phyloP scores from a whole-genome alignment of 2,888 invertebrate genomes.

The Chloroclystis v-ata region DNA sequence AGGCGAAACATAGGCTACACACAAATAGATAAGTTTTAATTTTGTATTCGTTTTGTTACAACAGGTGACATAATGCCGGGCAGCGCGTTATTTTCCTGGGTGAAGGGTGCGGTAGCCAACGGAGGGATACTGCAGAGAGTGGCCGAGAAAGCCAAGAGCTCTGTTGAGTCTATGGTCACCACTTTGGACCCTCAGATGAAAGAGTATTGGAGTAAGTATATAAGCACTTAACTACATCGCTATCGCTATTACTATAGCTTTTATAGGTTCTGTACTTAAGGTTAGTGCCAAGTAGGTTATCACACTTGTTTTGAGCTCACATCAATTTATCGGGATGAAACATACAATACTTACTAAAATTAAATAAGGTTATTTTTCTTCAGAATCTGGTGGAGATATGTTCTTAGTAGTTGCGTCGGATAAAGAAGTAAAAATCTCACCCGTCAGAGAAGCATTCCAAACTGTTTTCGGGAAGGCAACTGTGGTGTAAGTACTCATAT shows the following conservation, averaged over 20 bases:
- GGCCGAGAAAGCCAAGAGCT: constrained; percentile 86
- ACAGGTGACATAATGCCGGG: constrained; percentile 77
- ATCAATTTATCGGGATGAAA: too few species aligned
- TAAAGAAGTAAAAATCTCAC: constrained; percentile 85
- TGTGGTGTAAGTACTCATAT: constrained; percentile 78
- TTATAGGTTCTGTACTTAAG: not conserved
- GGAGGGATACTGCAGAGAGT: constrained; percentile 82
- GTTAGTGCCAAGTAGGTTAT: too few species aligned
- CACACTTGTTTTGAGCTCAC: too few species aligned
- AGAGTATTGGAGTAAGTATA: constrained; percentile 86
- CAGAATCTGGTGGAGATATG: constrained; percentile 89
- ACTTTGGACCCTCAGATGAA: constrained; percentile 94
- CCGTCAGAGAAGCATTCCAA: constrained; percentile 89
- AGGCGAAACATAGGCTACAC: too few species aligned
- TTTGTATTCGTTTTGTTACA: too few species aligned
- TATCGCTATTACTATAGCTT: too few species aligned
- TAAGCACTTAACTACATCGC: not conserved
- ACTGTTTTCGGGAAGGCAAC: constrained; percentile 88
- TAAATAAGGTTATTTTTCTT: too few species aligned
- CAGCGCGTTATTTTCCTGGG: constrained; percentile 80
- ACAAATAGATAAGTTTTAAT: too few species aligned
- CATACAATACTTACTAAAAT: too few species aligned
- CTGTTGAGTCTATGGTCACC: constrained; percentile 91
- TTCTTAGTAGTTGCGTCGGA: constrained; percentile 86
- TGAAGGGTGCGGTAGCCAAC: constrained; percentile 82